A percentile compares a stretch with the other conserved stretches of the same genome.
Evolutionary conservation across 2,888 invertebrate genomes (phyloP).

Genomic region (Acleris sparsana): DNA sequence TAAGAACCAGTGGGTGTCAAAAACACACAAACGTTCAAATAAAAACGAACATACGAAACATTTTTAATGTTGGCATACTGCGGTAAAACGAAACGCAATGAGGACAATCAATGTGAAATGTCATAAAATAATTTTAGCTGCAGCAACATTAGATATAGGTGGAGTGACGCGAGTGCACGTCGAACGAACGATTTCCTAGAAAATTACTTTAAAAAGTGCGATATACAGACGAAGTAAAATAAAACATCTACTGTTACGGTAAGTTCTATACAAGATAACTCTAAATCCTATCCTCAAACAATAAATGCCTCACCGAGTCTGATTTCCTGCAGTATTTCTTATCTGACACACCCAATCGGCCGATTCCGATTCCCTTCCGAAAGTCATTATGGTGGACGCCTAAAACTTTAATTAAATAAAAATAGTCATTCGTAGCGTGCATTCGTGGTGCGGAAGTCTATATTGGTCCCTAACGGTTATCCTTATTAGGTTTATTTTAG

Average conservation of each 20-base stretch:
- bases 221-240: conserved; percentile 44
- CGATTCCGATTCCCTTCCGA: conserved; percentile 50
- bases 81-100: conserved; percentile 24
- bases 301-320: conserved; percentile 8
- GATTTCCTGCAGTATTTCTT: conserved; percentile 40
- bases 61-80: background rate
- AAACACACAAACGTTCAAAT: too few relatives aligned
- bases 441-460: conserved; percentile 50
- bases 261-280: conserved; percentile 39
- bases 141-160: conserved; percentile 52
- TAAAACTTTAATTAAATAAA: conserved; percentile 8
- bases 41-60: background rate
- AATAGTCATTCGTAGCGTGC: conserved; percentile 37
- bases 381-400: conserved; percentile 39
- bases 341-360: conserved; percentile 76
- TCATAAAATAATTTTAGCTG: conserved; percentile 34
- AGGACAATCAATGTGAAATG: conserved; percentile 27
- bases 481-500: conserved; percentile 81
- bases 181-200: conserved; percentile 69
- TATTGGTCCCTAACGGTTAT: conserved; percentile 56
- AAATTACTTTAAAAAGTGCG: conserved; percentile 51
- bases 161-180: conserved; percentile 65
- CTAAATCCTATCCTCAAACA: conserved; percentile 3
- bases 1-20: too few relatives aligned
- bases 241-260: conserved; percentile 50